Evolutionary conservation across 2,113 vertebrate species (phyloP).

Genomic region (Okapia johnstoni): DNA sequence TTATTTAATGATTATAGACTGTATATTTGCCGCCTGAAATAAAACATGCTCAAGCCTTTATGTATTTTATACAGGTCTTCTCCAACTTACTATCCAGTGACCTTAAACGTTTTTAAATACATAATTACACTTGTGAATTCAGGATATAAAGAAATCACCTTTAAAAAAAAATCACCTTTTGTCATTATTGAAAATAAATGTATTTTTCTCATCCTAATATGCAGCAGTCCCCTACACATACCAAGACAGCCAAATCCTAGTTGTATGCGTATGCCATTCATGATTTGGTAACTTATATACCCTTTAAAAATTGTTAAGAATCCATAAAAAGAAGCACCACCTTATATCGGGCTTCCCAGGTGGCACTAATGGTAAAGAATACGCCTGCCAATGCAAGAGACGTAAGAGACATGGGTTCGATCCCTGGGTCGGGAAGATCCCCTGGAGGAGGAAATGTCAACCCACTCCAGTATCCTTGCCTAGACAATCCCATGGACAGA

Average conservation of each 20-base stretch:
- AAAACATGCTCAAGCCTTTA: accelerated
- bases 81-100: not conserved
- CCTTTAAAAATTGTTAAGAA: not conserved
- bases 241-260: too few relatives aligned
- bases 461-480: too few relatives aligned
- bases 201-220: not conserved
- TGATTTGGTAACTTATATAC: not conserved
- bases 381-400: too few relatives aligned
- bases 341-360: accelerated
- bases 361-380: not conserved
- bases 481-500: too few relatives aligned
- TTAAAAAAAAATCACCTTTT: not conserved
- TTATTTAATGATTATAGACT: not conserved
- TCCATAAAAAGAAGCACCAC: not conserved
- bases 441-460: too few relatives aligned
- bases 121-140: too few relatives aligned
- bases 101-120: not conserved
- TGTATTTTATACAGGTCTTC: too few relatives aligned
- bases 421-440: too few relatives aligned
- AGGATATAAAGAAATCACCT: not conserved
- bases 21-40: not conserved
- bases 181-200: not conserved
- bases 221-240: not conserved
- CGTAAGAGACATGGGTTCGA: too few relatives aligned
- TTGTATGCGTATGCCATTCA: accelerated